Base-by-base conservation (phyloP, 2,888 invertebrate genomes). In the Oxystoma pomonae region DNA sequence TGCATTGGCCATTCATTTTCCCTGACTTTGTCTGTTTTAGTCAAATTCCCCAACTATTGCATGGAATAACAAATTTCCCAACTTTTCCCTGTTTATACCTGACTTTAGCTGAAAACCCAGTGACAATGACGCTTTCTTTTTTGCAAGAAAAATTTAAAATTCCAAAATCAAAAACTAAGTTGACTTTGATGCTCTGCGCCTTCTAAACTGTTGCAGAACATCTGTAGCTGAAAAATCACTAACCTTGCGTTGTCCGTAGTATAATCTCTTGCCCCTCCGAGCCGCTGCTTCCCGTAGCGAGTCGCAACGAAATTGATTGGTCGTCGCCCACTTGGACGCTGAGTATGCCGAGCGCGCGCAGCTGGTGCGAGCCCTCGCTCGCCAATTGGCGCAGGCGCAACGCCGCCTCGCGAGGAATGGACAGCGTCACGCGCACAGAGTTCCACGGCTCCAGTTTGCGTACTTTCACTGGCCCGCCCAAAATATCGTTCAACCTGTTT, bases 361-460 rank as follows among this genome's bases (percentile, higher is more conserved):
- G 86, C 74, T 91, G 90, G 70, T 91, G 87, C 75, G 94, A 93
- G 71, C 96, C 95, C 80, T 94, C 92, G 60, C 65, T 63, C 5
- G 35, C 35, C 76, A 92, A 90, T 81, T 93, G 93, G 74, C 95
- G 88, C 77, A 98, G 85, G 72, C 94, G 89, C 75, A 91, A 85
- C 77, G 97, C 97, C 77, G 97, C 97, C 83, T 96, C 96, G 80
- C 92, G 90, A 76, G 97, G 96, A 85, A 98, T 94, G 80, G 94
- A 94, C 86, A 98, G 90, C 83, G 96, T 97, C 81, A 98, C 96
- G 82, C 95, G 90, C 75, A 98, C 97, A 75, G 96, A 94, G 85
- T 96, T 96, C 96, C 96, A 98, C 86, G 97, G 97, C 87, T 97
- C 97, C 84, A 96, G 88, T 81, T 91, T 91, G 77, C 86, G 85